A percentile compares a stretch with the other conserved stretches of the same genome.
phyloP scores from a whole-genome alignment of 92 coral and sea anemone species.

The Porites cylindrica region DNA sequence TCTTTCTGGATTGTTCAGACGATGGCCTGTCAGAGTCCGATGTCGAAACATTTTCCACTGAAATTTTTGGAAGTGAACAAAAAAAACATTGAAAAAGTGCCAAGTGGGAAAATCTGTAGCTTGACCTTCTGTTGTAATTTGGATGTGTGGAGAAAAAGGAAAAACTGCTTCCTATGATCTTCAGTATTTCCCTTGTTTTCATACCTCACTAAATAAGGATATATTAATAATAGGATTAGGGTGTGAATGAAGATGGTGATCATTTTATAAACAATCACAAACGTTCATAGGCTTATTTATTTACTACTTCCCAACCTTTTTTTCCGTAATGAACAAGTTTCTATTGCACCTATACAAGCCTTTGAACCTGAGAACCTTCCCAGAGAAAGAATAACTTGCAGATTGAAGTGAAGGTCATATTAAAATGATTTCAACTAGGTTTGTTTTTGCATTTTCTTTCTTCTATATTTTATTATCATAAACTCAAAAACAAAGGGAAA shows the following conservation, averaged over 20 bases:
- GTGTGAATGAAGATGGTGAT: conserved; percentile 23
- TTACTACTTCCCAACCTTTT: too few species aligned
- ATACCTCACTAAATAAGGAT: conserved; percentile 13
- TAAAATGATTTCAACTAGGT: too few species aligned
- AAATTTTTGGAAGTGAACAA: conserved; percentile 19
- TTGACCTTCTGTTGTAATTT: conserved; percentile 25
- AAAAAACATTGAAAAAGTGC: conserved; percentile 5
- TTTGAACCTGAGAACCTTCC: too few species aligned
- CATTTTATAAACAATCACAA: neutral
- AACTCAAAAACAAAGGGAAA: too few species aligned
- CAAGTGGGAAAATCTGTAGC: conserved; percentile 17
- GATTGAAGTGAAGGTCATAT: too few species aligned
- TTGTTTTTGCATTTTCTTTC: too few species aligned
- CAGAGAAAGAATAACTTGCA: too few species aligned
- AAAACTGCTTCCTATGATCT: conserved; percentile 17
- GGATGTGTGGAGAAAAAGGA: conserved; percentile 14
- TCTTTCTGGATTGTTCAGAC: conserved; percentile 40
- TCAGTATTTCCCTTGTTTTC: conserved; percentile 21
- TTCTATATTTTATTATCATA: neutral
- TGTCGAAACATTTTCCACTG: conserved; percentile 8
- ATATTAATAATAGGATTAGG: conserved; percentile 23
- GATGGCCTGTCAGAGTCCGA: conserved; percentile 1
- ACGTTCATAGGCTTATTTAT: too few species aligned
- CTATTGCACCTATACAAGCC: too few species aligned
- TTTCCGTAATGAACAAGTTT: too few species aligned